Conservation (phyloP, 2,797 vertebrate genomes). For the Semaprochilodus insignis region DNA sequence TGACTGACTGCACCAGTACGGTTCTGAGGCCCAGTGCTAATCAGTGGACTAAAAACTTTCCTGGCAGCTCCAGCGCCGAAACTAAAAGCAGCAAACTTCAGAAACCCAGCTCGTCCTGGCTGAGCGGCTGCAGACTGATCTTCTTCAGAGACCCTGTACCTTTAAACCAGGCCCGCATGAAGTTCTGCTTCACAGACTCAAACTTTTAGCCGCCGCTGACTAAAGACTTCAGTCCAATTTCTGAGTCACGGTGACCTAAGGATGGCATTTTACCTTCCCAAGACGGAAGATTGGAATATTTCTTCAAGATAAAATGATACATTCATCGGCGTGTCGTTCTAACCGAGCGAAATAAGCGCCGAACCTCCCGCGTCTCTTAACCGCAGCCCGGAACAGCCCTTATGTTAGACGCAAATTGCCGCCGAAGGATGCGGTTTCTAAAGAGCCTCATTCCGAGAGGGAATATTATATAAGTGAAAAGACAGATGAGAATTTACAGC, state of each 20-base stretch:
- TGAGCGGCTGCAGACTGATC: too few relatives aligned
- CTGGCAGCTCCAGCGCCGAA: too few relatives aligned
- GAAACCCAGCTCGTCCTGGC: too few relatives aligned
- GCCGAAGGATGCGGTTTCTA: background rate
- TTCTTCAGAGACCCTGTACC: too few relatives aligned
- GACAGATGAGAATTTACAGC: background rate
- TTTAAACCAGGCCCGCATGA: background rate
- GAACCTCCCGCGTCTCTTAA: background rate
- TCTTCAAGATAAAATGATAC: background rate
- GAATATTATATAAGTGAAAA: background rate
- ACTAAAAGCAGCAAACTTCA: too few relatives aligned
- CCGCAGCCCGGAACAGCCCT: background rate
- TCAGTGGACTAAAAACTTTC: too few relatives aligned
- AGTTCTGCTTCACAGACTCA: background rate
- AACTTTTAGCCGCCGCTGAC: background rate
- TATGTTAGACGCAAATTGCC: background rate
- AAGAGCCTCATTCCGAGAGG: background rate
- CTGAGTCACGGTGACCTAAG: background rate
- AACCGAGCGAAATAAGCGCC: background rate
- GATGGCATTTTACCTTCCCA: background rate
- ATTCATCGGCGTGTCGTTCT: background rate
- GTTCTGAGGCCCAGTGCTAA: too few relatives aligned
- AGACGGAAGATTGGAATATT: background rate
- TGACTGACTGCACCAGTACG: too few relatives aligned
- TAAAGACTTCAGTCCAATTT: background rate